phyloP scores from a whole-genome alignment of 2,113 vertebrate species.

The Cynopterus brachyotis region DNA sequence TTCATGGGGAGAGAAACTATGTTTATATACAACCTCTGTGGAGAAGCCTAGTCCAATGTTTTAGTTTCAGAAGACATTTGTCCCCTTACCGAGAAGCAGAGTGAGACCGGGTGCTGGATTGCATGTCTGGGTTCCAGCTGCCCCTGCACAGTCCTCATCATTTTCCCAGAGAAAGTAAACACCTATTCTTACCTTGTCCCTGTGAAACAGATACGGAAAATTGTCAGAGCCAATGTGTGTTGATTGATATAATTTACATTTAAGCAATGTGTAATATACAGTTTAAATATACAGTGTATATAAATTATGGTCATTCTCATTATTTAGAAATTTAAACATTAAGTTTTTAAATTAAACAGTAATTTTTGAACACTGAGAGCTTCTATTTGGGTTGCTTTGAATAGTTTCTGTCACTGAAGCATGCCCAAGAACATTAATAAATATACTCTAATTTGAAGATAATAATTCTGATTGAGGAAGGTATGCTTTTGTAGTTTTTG shows the following conservation, averaged over 20 bases:
- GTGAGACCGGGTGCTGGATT: neutral
- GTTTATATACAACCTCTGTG: neutral
- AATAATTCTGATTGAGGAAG: conserved; percentile 25
- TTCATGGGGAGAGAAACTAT: neutral
- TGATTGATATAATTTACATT: neutral
- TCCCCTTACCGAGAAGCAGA: neutral
- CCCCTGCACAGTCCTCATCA: fast-evolving
- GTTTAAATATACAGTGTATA: neutral
- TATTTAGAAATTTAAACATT: conserved; percentile 21
- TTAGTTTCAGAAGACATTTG: neutral
- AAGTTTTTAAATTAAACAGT: conserved; percentile 6
- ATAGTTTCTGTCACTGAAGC: neutral
- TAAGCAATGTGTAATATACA: neutral
- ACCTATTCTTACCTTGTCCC: neutral
- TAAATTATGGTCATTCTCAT: neutral
- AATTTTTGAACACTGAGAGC: neutral
- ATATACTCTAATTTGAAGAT: conserved; percentile 30
- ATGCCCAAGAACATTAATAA: conserved; percentile 44
- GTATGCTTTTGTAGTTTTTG: conserved; percentile 33
- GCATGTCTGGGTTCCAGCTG: neutral
- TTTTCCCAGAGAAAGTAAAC: neutral
- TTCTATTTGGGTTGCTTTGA: neutral
- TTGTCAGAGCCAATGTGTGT: neutral
- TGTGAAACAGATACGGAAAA: neutral
- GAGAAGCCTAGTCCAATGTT: neutral